Base-by-base conservation (phyloP, 2,888 invertebrate species). In the Noctuana brunneofusca region DNA sequence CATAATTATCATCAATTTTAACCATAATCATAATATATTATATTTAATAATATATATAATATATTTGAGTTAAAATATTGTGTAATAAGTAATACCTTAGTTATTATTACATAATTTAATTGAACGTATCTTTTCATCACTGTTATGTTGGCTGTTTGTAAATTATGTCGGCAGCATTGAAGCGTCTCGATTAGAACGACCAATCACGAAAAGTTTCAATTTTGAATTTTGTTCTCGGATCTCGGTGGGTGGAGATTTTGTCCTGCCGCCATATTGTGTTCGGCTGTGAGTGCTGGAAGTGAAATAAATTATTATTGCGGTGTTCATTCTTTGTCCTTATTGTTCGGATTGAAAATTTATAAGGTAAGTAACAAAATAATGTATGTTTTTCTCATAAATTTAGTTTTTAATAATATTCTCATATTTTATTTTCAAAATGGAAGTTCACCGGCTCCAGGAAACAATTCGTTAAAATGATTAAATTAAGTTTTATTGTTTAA, bases 201-300 rank as follows among this genome's bases (percentile, higher is more conserved):
- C 90, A 91, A 91, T 90, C 81, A 80, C 70, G 71, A 67, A 66
- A 69, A 79, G 80, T 80, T 79, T 79, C 78, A 86, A 81, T 87
- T 90, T 91, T 87, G 79, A 89, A 88, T 86, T 53, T 83, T 80
- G 79, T 84, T 86, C 77, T 69, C 69, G 66, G 79, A n/a, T n/a
- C n/a, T n/a, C n/a, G n/a, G n/a, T n/a, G 87, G 87, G 89, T 85
- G 89, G 90, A 87, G 90, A 87, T 86, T 83, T 83, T 72, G 75
- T 81, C 80, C 84, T 82, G 87, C 88, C 90, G 90, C 90, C 90
- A 90, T 91, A 91, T 90, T 91, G 90, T 89, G 87, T 85, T 83
- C 81, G 79, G 87, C 89, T 87, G 87, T 89, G 87, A 83, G 89
- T 90, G 87, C 86, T 87, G 75, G 73, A 82, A 86, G 89, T 89